Percentiles rank a stretch among this genome's conserved stretches.
phyloP scores from a whole-genome alignment of 37 sponge, comb jelly and placozoan genomes.

The Corticium candelabrum region DNA sequence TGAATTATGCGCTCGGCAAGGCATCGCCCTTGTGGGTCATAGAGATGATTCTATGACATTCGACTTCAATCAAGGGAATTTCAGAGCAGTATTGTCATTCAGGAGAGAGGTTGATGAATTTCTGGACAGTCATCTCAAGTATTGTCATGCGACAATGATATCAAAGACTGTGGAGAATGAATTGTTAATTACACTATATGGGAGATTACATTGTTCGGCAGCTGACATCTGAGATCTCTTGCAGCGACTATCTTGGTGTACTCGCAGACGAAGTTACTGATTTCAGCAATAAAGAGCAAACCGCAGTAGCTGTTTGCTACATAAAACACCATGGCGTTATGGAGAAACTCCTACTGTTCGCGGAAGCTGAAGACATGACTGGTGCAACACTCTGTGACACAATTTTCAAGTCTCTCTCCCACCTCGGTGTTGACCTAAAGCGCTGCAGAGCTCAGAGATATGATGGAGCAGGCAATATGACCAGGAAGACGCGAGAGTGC shows the following conservation, averaged over 20 bases:
- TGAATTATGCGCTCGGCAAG: constrained; percentile 28
- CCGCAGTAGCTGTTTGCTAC: constrained; percentile 18
- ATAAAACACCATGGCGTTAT: constrained; percentile 10
- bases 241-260: not conserved
- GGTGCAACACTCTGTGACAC: constrained; percentile 14
- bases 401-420: not conserved
- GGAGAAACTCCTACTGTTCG: constrained; percentile 15
- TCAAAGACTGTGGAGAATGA: constrained; percentile 29
- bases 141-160: constrained; percentile 12
- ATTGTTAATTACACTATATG: constrained; percentile 19
- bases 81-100: constrained; percentile 22
- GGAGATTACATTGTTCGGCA: not conserved
- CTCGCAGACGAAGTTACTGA: constrained; percentile 15
- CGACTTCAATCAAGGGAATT: constrained; percentile 27
- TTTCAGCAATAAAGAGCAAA: constrained; percentile 18
- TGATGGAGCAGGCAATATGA: constrained; percentile 33
- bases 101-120: constrained; percentile 17
- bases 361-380: constrained; percentile 6
- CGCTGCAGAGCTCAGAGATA: constrained; percentile 3
- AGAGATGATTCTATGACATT: constrained; percentile 20
- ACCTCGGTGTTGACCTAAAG: not conserved
- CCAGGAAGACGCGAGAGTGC: constrained; percentile 12
- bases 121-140: constrained; percentile 21
- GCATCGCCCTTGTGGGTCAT: constrained; percentile 34
- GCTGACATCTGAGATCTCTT: not conserved